Base-by-base conservation (phyloP, 2,113 vertebrate species). In the Otolemur garnettii region DNA sequence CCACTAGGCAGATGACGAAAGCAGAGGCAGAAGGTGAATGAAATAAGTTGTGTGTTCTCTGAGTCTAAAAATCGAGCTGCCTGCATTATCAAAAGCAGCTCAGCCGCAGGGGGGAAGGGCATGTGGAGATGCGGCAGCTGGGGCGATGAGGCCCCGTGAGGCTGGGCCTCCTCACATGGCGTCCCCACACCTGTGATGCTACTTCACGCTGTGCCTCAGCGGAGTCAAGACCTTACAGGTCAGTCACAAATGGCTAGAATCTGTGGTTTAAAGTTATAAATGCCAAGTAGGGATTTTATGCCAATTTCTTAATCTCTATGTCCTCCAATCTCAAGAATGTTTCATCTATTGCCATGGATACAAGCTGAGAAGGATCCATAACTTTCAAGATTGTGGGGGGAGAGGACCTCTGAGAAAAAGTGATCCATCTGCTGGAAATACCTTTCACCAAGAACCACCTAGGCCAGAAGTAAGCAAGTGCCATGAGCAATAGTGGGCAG, bases 391-490 rank as follows among this genome's bases (percentile, higher is more conserved):
- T 28, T 19, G 10, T 22, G 85, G 82, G 77, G 91, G 19, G 19
- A 87, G 3, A 33, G 9, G 90, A 89, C 22, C 30, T 66, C 57
- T 85, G 85, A 55, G 90, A 95, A 97, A 28, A 3, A 82, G 22
- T 18, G 53, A 71, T 91, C 97, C 87, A 83, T 38, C 28, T 38
- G 22, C 82, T 89, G 55, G 72, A 50, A 75, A 93, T 22, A 71
- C 72, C 78, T 95, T 66, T 71, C 79, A 45, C 55, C 59, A 45
- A 74, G 95, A 97, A 57, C 69, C 86, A 90, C 69, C 83, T 96
- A 28, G 60, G 91, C 26, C 33, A 0, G 50, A 93, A 83, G 19
- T 9, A 24, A 91, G 89, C 62, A 84, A 79, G n/a, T 35, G 33
- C 69, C 55, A 14, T 15, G 85, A 94, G 91, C 87, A 93, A 69